These are phyloP conservation scores for Enteromius viviparus DNA, from an alignment of 2,797 vertebrate species.

Conservation along the genomic window DNA sequence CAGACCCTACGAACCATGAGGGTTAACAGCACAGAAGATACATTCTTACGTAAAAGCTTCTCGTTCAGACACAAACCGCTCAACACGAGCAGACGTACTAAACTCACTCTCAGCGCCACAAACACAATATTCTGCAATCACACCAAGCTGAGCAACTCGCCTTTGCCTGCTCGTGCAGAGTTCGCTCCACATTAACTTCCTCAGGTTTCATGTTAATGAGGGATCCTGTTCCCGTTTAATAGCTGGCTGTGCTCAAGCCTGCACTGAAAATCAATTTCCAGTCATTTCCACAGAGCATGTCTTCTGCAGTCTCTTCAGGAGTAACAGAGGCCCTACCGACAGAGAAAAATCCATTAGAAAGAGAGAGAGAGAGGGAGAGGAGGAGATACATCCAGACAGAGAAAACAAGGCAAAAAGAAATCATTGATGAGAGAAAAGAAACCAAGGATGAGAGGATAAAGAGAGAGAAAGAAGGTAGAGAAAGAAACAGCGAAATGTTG, in stretches of 20 bases:
- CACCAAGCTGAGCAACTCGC: conserved; percentile 50
- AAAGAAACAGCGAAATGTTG: not conserved
- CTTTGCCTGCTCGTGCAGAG: conserved; percentile 56
- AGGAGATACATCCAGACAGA: conserved; percentile 49
- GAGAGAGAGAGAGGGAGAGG: conserved; percentile 47
- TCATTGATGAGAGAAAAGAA: conserved; percentile 32
- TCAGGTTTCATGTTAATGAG: conserved; percentile 70
- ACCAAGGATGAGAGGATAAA: conserved; percentile 11
- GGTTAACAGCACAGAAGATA: no score
- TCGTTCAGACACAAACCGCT: not conserved
- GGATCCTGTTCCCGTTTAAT: conserved; percentile 66
- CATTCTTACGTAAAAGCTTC: not conserved
- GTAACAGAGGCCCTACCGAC: conserved; percentile 50
- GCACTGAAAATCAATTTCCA: conserved; percentile 68
- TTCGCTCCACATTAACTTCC: conserved; percentile 64
- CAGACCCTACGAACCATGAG: not conserved
- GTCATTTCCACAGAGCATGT: conserved; percentile 65
- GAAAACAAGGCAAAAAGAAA: conserved; percentile 22
- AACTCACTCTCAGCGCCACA: conserved; percentile 28
- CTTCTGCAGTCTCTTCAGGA: conserved; percentile 56
- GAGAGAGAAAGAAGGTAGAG: not conserved
- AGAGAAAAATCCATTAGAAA: conserved; percentile 62
- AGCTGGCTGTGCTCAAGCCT: conserved; percentile 56
- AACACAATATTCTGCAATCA: conserved; percentile 53
- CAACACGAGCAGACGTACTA: not conserved